Percentiles rank a stretch among this genome's conserved stretches.
phyloP scores from a whole-genome alignment of 2,888 invertebrate species.

The Cephus pygmeus region DNA sequence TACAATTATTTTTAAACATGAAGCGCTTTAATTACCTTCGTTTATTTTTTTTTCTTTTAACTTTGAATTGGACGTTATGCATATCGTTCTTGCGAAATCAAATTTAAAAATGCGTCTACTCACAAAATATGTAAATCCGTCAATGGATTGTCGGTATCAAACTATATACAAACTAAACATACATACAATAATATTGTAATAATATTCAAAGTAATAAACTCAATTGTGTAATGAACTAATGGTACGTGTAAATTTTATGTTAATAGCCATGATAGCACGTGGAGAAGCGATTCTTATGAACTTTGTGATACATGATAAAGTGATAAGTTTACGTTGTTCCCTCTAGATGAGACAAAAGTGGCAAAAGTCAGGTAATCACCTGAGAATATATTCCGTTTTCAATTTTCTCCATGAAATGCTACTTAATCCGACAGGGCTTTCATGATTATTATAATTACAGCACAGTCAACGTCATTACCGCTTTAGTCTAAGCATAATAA shows the following conservation, averaged over 20 bases:
- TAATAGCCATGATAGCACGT: slow-evolving; percentile 37
- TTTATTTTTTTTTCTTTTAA: not conserved
- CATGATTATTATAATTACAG: slow-evolving; percentile 13
- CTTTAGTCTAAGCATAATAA: slow-evolving; percentile 23
- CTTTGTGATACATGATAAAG: not conserved
- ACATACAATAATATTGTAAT: slow-evolving; percentile 37
- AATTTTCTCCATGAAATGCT: not conserved
- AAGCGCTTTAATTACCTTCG: not conserved
- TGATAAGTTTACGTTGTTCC: not conserved
- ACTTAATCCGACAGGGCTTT: slow-evolving; percentile 8
- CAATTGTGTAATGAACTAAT: slow-evolving; percentile 10
- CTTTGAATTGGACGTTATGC: not conserved
- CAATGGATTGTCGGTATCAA: slow-evolving; percentile 30
- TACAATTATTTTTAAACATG: not conserved
- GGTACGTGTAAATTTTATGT: slow-evolving; percentile 37
- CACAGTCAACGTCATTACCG: slow-evolving; percentile 18
- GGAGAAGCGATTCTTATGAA: not conserved
- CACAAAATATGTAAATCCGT: slow-evolving; percentile 45
- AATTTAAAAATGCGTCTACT: slow-evolving; percentile 15
- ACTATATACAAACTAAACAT: slow-evolving; percentile 48
- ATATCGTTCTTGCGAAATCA: not conserved
- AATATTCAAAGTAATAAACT: slow-evolving; percentile 24
- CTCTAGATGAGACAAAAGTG: not conserved
- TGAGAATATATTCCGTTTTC: not conserved
- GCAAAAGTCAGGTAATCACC: not conserved